Base-by-base conservation (phyloP, 2,113 vertebrate species). In the Urocitellus parryii region DNA sequence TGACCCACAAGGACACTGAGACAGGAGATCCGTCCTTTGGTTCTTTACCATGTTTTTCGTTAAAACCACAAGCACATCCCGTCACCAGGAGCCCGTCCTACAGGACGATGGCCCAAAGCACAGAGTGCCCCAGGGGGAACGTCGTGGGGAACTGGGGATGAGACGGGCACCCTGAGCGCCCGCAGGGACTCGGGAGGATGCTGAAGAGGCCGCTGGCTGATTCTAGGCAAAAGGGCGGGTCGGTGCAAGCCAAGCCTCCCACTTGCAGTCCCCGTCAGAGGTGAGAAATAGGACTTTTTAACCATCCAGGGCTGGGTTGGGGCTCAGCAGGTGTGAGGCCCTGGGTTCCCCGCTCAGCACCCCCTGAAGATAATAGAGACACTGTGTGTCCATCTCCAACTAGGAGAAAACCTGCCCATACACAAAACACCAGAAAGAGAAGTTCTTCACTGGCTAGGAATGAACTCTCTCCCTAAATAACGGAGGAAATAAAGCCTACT, bases 41-140 rank as follows among this genome's bases (percentile, higher is more conserved):
- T 61, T 95, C 29, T 96, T 14, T 9, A 51, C n/a, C 37, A 17
- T 4, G 5, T 78, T 45, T 88, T 96, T 8, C 42, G 53, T 92
- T 39, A 94, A 90, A 90, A 84, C 17, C 42, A 42, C 37, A 89
- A 89, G 67, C 13, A n/a, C n/a, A n/a, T n/a, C n/a, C n/a, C n/a
- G n/a, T n/a, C n/a, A n/a, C n/a, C n/a, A 39, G 39, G 39, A 39
- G 29, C 39, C 65, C 79, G n/a, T 53, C 70, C 78, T 58, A 2
- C 42, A 78, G 61, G 29, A 82, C 61, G 29, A 48, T 34, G 74
- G 45, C 12, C 25, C 1, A 13, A 67, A 91, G 48, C 34, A 25
- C 24, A 4, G 37, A 25, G 1, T 29, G 27, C 1, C 2, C 11
- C 5, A 29, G 42, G 63, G 29, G 72, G 45, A 91, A 32, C 48